Evolutionary conservation across 1,140 invertebrate species (phyloP).

Genomic region (Stegodyphus mimosarum): DNA sequence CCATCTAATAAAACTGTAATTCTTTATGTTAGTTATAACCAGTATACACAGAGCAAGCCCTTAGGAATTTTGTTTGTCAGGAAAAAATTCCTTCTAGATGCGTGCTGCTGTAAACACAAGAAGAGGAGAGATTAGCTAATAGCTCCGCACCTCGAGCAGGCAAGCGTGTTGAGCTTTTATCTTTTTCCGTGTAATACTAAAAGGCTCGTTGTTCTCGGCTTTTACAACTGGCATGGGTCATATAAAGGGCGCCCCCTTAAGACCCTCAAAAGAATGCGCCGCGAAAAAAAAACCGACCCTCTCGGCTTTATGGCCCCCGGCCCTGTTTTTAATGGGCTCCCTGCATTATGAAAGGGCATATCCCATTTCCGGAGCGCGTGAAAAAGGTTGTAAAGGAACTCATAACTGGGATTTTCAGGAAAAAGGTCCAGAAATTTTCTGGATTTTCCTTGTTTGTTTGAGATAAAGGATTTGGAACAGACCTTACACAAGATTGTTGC

Average conservation of each 20-base stretch:
- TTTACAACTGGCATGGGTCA: not conserved
- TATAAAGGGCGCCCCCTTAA: not conserved
- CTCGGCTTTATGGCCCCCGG: not conserved
- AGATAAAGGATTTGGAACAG: too few relatives aligned
- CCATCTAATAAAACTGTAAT: too few relatives aligned
- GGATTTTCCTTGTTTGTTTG: too few relatives aligned
- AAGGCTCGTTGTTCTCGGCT: not conserved
- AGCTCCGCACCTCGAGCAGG: not conserved
- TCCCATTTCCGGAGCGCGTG: not conserved
- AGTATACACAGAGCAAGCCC: too few relatives aligned
- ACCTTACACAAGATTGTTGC: too few relatives aligned
- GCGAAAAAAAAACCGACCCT: not conserved
- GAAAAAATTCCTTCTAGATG: too few relatives aligned
- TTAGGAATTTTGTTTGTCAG: too few relatives aligned
- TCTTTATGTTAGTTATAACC: too few relatives aligned
- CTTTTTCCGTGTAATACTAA: not conserved
- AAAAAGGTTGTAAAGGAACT: not conserved
- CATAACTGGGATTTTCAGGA: not conserved
- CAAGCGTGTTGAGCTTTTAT: not conserved
- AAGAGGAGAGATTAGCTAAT: not conserved
- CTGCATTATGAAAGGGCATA: not conserved
- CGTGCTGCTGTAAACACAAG: too few relatives aligned
- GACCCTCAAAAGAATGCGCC: not conserved
- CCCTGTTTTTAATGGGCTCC: not conserved
- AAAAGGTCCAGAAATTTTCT: too few relatives aligned